Evolutionary conservation across 2,888 invertebrate genomes (phyloP).

Genomic region (Eupithecia dodoneata): DNA sequence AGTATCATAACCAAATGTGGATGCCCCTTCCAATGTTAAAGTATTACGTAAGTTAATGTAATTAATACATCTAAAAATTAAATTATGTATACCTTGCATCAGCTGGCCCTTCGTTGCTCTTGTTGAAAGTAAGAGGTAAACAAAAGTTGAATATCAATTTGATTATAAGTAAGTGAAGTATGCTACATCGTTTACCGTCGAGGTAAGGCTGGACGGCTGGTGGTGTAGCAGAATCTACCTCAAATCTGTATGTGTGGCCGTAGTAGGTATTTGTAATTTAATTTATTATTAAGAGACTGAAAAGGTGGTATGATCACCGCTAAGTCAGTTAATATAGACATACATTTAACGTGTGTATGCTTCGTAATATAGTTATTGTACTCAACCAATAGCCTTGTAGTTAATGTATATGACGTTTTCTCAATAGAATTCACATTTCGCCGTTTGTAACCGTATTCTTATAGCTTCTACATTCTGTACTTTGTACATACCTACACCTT

Average conservation of each 20-base stretch:
- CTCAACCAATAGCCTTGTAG: slow-evolving; percentile 45
- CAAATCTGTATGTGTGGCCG: slow-evolving; percentile 33
- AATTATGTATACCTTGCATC: slow-evolving; percentile 33
- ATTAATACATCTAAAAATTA: slow-evolving; percentile 33
- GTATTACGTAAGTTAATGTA: slow-evolving; percentile 33
- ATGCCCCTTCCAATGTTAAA: slow-evolving; percentile 31
- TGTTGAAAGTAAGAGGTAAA: slow-evolving; percentile 35
- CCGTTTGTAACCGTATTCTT: slow-evolving; percentile 40
- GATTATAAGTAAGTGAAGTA: slow-evolving; percentile 35
- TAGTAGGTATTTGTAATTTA: slow-evolving; percentile 46
- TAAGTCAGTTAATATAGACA: slow-evolving; percentile 41
- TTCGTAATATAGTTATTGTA: slow-evolving; percentile 37
- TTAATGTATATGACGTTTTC: slow-evolving; percentile 41
- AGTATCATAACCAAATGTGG: slow-evolving; percentile 22
- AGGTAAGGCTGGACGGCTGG: slow-evolving; percentile 2
- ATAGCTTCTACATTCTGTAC: slow-evolving; percentile 44
- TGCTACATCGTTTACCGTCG: slow-evolving; percentile 17
- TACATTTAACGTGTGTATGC: slow-evolving; percentile 38
- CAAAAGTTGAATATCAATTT: slow-evolving; percentile 37
- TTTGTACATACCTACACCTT: slow-evolving; percentile 50
- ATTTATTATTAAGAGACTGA: slow-evolving; percentile 74
- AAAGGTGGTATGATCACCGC: slow-evolving; percentile 81
- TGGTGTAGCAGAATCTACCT: slow-evolving; percentile 36
- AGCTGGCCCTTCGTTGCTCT: slow-evolving; percentile 26
- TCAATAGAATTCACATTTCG: slow-evolving; percentile 39